A percentile compares a stretch with the other conserved stretches of the same genome.
Conservation (phyloP, 2,888 invertebrate species). For the Phytoseiulus persimilis region DNA sequence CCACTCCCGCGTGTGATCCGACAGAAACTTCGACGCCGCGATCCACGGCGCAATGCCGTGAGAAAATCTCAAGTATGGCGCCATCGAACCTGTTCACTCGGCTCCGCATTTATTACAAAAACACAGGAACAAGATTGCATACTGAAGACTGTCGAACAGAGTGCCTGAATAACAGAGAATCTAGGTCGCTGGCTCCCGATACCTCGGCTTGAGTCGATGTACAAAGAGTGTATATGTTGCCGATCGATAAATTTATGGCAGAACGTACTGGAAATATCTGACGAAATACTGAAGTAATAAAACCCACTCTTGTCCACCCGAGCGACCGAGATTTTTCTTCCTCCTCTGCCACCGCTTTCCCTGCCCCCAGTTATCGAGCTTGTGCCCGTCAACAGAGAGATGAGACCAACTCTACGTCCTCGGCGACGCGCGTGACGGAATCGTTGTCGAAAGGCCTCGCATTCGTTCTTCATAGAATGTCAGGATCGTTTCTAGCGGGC, state of each 20-base stretch:
- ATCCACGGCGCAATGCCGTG: neutral
- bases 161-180: neutral
- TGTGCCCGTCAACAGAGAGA: no score
- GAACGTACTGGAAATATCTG: neutral
- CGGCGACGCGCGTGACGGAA: no score
- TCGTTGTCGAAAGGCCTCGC: no score
- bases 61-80: neutral
- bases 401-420: no score
- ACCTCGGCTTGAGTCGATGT: neutral
- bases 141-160: neutral
- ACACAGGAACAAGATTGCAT: neutral
- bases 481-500: no score
- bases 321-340: neutral
- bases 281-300: neutral
- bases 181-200: neutral
- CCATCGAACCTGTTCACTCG: neutral
- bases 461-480: no score
- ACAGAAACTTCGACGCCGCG: neutral
- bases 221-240: neutral
- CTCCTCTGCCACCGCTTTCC: neutral
- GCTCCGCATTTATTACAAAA: neutral
- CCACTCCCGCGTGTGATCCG: neutral
- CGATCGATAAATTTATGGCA: neutral
- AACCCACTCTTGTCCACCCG: neutral
- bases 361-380: no score